A percentile compares a stretch with the other conserved stretches of the same genome.
These are phyloP conservation scores for Littorina saxatilis DNA, from an alignment of 1,140 invertebrate genomes.

Conservation along the genomic window DNA sequence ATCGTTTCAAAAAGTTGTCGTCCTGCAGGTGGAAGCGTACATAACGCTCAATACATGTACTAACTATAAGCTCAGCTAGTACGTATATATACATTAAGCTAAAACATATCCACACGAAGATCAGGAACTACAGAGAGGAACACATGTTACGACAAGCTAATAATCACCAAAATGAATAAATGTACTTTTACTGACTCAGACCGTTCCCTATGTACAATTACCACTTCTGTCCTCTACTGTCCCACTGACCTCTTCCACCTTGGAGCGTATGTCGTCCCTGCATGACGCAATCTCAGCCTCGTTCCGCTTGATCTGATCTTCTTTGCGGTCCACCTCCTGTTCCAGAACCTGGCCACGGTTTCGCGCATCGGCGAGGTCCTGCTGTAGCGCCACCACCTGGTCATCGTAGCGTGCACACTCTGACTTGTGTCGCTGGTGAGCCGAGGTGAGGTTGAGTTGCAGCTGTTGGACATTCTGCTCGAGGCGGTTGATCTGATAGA, in stretches of 20 bases:
- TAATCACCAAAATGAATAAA: no score
- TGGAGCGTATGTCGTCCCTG: conserved; percentile 62
- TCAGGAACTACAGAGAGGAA: no score
- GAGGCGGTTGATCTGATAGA: conserved; percentile 63
- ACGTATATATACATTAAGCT: no score
- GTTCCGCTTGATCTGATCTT: conserved; percentile 66
- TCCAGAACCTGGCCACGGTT: conserved; percentile 56
- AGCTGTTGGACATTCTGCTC: conserved; percentile 71
- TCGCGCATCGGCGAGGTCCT: conserved; percentile 58
- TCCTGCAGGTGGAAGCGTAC: no score
- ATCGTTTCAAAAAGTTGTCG: no score
- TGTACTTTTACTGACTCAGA: no score
- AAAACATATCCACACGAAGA: no score
- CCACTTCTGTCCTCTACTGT: no score
- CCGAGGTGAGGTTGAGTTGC: conserved; percentile 71
- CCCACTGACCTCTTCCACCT: conserved; percentile 66
- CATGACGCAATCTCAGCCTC: conserved; percentile 66
- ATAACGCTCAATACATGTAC: no score
- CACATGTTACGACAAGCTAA: no score
- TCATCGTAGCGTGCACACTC: conserved; percentile 66
- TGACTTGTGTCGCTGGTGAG: conserved; percentile 69
- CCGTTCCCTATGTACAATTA: no score
- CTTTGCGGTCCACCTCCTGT: conserved; percentile 60
- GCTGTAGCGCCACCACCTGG: conserved; percentile 58
- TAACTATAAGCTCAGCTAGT: no score